Evolutionary conservation across 2,797 vertebrate species (phyloP).

Genomic region (Cynopterus sphinx): DNA sequence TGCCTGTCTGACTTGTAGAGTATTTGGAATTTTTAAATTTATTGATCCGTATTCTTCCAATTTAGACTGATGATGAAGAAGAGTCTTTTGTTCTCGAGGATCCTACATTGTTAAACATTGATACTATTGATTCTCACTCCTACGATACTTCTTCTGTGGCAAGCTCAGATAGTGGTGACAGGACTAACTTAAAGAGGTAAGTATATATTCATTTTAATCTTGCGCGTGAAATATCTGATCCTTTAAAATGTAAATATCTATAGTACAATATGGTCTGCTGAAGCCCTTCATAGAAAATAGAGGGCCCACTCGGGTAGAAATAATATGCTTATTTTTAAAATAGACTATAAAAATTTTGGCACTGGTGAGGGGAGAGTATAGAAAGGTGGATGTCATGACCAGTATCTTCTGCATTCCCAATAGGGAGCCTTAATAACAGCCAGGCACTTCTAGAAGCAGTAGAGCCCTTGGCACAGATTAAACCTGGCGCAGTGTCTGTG

Average conservation of each 20-base stretch:
- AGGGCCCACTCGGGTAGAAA: not conserved
- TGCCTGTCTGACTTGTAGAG: not conserved
- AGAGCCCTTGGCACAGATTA: not conserved
- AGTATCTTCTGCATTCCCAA: not conserved
- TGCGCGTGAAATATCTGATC: not conserved
- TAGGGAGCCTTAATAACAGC: not conserved
- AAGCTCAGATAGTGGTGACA: conserved; percentile 98
- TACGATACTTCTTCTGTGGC: conserved; percentile 97
- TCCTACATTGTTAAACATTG: conserved; percentile 92
- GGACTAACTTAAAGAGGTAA: conserved; percentile 93
- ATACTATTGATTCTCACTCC: conserved; percentile 94
- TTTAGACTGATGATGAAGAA: conserved; percentile 96
- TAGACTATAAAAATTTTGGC: not conserved
- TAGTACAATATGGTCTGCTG: not conserved
- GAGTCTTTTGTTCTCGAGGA: conserved; percentile 96
- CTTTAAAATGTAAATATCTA: not conserved
- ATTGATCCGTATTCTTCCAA: conserved; percentile 43
- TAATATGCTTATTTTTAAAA: not conserved
- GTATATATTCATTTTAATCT: not conserved
- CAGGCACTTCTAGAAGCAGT: not conserved
- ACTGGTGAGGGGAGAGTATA: not conserved
- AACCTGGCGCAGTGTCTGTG: not conserved
- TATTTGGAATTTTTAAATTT: conserved; percentile 20
- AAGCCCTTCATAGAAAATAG: not conserved
- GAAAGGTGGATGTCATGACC: not conserved